Conservation (phyloP, 2,888 invertebrate genomes). For the Brassicogethes aeneus region DNA sequence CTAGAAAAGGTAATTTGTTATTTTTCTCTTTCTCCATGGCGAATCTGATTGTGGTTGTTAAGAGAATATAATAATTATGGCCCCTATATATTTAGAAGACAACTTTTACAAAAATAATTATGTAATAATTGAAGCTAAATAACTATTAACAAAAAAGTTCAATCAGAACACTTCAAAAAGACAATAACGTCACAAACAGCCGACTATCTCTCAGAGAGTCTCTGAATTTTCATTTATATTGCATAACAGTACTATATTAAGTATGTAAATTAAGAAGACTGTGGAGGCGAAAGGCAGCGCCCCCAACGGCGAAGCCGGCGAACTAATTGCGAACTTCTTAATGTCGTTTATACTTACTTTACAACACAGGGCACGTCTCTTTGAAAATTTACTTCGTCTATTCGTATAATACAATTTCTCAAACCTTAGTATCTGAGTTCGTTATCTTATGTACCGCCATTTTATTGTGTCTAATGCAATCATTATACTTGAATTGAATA, state of each 20-base stretch:
- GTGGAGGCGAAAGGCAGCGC: slow-evolving; percentile 22
- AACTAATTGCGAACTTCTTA: slow-evolving; percentile 45
- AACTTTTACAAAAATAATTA: too few species aligned
- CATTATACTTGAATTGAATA: neutral
- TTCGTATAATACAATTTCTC: slow-evolving; percentile 37
- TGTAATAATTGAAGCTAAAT: too few species aligned
- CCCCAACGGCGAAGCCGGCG: slow-evolving; percentile 38
- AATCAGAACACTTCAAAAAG: too few species aligned
- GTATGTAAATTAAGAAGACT: slow-evolving; percentile 39
- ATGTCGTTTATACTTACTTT: slow-evolving; percentile 45
- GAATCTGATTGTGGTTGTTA: too few species aligned
- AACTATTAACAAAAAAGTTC: too few species aligned
- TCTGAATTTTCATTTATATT: slow-evolving; percentile 34
- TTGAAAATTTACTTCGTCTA: slow-evolving; percentile 40
- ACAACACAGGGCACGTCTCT: slow-evolving; percentile 42
- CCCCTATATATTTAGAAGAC: too few species aligned
- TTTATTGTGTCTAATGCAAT: neutral
- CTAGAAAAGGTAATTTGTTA: too few species aligned
- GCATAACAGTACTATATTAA: slow-evolving; percentile 40
- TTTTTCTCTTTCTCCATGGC: too few species aligned
- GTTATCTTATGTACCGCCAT: neutral
- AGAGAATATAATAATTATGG: too few species aligned
- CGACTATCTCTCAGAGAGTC: too few species aligned
- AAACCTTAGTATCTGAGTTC: slow-evolving; percentile 24
- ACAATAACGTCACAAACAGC: too few species aligned